Percentiles rank a stretch among this genome's conserved stretches.
Evolutionary conservation across 1,140 invertebrate species (phyloP).

Genomic region (Meloidogyne floridensis): DNA sequence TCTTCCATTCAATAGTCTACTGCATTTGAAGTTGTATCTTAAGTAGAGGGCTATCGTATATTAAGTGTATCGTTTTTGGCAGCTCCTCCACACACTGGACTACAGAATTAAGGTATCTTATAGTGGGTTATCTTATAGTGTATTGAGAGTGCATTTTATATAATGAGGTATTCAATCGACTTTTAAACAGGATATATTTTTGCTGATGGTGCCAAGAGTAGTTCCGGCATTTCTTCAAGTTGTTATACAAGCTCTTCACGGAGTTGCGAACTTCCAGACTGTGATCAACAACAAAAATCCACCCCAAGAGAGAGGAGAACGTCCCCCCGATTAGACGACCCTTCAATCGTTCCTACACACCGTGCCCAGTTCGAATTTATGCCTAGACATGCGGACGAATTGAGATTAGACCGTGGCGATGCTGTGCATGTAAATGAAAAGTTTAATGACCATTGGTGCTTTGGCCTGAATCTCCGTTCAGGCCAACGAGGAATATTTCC

Average conservation of each 20-base stretch:
- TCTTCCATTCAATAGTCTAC: background rate
- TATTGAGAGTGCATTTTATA: too few relatives aligned
- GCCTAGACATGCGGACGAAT: slow-evolving; percentile 88
- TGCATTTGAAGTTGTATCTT: background rate
- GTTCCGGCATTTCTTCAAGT: slow-evolving; percentile 52
- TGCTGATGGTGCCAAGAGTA: slow-evolving; percentile 29
- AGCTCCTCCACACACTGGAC: too few relatives aligned
- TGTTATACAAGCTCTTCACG: slow-evolving; percentile 51
- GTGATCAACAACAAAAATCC: background rate
- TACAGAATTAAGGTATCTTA: too few relatives aligned
- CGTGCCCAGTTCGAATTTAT: slow-evolving; percentile 91
- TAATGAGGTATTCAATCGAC: too few relatives aligned
- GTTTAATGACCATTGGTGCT: slow-evolving; percentile 94
- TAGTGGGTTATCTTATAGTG: too few relatives aligned
- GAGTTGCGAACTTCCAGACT: slow-evolving; percentile 10
- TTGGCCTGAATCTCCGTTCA: slow-evolving; percentile 88
- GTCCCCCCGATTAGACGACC: slow-evolving; percentile 68
- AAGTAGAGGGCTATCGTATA: too few relatives aligned
- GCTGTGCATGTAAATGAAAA: slow-evolving; percentile 94
- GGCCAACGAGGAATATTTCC: slow-evolving; percentile 92
- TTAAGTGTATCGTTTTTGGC: too few relatives aligned
- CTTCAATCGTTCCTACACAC: slow-evolving; percentile 85
- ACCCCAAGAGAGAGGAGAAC: background rate
- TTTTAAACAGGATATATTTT: slow-evolving; percentile 32
- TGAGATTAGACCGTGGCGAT: slow-evolving; percentile 94